Base-by-base conservation (phyloP, 2,113 vertebrate species). In the Microcebus jonahi region DNA sequence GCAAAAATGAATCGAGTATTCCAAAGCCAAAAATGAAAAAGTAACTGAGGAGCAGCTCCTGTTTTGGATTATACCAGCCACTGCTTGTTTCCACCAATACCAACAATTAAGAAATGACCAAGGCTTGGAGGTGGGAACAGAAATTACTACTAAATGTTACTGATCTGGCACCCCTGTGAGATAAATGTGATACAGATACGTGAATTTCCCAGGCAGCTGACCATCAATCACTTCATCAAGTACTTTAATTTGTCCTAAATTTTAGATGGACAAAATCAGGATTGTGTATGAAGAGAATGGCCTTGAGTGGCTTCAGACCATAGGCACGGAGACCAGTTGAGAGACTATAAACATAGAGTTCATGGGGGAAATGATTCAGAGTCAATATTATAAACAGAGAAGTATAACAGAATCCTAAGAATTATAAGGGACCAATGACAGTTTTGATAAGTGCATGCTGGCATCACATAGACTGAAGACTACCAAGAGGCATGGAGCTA, bases 1-100 rank as follows among this genome's bases (percentile, higher is more conserved):
- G 21, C 6, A 88, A 93, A 90, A 90, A 91, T 39, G 23, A 92
- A 88, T 61, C 80, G 88, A 81, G 45, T 45, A 82, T 92, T 77
- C 67, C 34, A 95, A 91, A 94, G 53, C 27, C 17, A 48, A 88
- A 79, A 79, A 39, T 2, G 12, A 65, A 75, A 68, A 79, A 91
- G 53, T 1, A 93, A 89, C 23, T n/a, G 36, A 73, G 65, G 76
- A 34, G 21, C 18, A 67, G 57, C 27, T 76, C 48, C 31, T 84
- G 34, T 39, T 93, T 89, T 83, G 1, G 5, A 67, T 77, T 63
- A 48, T 34, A 81, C 9, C 21, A 83, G 75, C 39, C 39, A 53
- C 4, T 36, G 63, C 55, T 79, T 82, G 15, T 88, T 81, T 88
- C 45, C 85, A 91, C 4, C 11, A 82, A 88, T 18, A 21, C 2